Base-by-base conservation (phyloP, 2,888 invertebrate genomes). In the Kryphioiulus occultus region DNA sequence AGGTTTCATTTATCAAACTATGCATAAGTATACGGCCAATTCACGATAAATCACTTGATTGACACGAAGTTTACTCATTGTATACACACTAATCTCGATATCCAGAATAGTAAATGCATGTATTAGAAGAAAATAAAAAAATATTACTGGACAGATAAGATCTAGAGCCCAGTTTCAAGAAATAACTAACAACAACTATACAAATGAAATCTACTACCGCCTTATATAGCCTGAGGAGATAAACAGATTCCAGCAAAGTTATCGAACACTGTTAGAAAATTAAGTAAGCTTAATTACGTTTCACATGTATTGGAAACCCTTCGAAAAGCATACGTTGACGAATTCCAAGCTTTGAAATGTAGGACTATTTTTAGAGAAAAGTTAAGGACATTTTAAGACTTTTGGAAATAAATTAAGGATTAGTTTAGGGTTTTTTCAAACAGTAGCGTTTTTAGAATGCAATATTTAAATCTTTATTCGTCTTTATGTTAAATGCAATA, bases 151-250 rank as follows among this genome's bases (percentile, higher is more conserved):
- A n/a, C 7, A 2, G 68, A 44, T 26, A 68, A 9, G 26, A 78
- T 59, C 59, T 78, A 68, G 68, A n/a, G 26, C 68, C 26, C 68
- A 68, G 78, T 78, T 78, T 78, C 78, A 30, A 30, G 78, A 30
- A 78, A 78, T 15, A 9, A 59, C 1, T n/a, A 19, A 19, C 17
- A 19, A 53, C 4, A 53, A n/a, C 53, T 19, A 53, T 19, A n/a
- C 2, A 17, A 47, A 47, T 10, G 12, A 47, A n/a, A 5, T 68
- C 22, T 12, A 10, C 59, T 26, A 47, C 47, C 9, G 9, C 9
- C 9, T 39, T 39, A 39, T 39, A 47, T n/a, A 47, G 47, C 15
- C 26, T 68, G 12, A 7, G 30, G 10, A 78, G 15, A 3, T 9
- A 30, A 78, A 78, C 30, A 30, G 12, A 26, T 78, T 30, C 1